These are phyloP conservation scores for Hydroisotoma schaefferi DNA, from an alignment of 2,888 invertebrate species.

Conservation along the genomic window DNA sequence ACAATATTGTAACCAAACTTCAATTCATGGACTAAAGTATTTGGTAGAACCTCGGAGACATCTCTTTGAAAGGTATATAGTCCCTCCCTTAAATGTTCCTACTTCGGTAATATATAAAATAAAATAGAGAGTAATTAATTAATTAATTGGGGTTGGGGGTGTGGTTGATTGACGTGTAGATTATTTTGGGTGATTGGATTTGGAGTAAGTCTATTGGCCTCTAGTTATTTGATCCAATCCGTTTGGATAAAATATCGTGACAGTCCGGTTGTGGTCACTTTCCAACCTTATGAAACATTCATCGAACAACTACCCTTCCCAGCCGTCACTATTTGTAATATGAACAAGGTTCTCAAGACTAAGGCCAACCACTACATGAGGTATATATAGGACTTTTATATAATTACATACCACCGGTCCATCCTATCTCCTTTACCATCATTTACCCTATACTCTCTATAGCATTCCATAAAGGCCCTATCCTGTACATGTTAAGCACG, in stretches of 20 bases:
- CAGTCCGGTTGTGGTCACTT: constrained; percentile 42
- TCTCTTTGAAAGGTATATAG: constrained; percentile 20
- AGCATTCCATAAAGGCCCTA: too few relatives aligned
- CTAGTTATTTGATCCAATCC: constrained; percentile 26
- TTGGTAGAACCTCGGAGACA: constrained; percentile 19
- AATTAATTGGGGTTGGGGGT: not conserved
- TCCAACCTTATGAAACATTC: constrained; percentile 38
- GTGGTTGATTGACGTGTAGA: constrained; percentile 14
- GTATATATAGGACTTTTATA: too few relatives aligned
- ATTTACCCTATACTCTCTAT: too few relatives aligned
- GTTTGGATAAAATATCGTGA: constrained; percentile 33
- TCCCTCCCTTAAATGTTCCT: not conserved
- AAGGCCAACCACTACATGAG: constrained; percentile 35
- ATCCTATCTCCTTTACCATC: too few relatives aligned
- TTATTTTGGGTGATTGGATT: constrained; percentile 39
- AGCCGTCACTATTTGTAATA: constrained; percentile 45
- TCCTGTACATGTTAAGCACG: too few relatives aligned
- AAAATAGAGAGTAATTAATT: not conserved
- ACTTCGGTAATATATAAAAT: not conserved
- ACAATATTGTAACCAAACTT: constrained; percentile 21
- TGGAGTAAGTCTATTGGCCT: constrained; percentile 16
- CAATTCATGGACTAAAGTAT: constrained; percentile 31
- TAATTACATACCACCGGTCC: too few relatives aligned
- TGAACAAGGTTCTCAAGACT: constrained; percentile 39
- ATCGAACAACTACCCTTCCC: constrained; percentile 40